Evolutionary conservation across 2,888 invertebrate genomes (phyloP).

Genomic region (Pycnomerus fuliginosus): DNA sequence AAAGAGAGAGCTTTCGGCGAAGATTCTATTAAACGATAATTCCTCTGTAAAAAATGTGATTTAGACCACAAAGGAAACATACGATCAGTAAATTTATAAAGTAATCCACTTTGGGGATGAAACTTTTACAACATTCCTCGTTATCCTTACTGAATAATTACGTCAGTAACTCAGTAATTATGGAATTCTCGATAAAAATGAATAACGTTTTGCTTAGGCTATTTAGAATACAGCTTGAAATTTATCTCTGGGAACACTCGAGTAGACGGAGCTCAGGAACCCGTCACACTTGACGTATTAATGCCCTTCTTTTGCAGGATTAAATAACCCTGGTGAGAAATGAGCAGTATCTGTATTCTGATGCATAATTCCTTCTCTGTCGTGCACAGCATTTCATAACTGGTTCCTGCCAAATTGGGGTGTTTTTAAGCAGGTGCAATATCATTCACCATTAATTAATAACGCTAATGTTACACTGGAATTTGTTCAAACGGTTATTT

Average conservation of each 20-base stretch:
- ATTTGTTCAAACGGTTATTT: background rate
- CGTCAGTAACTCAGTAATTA: conserved; percentile 20
- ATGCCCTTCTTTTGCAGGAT: conserved; percentile 33
- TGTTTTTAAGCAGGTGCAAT: background rate
- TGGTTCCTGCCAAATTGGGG: no score
- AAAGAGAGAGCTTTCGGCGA: conserved; percentile 21
- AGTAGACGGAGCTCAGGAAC: conserved; percentile 20
- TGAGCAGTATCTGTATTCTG: conserved; percentile 26
- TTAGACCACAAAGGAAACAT: conserved; percentile 22
- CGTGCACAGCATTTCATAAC: no score
- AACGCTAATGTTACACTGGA: no score
- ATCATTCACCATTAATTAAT: conserved; percentile 4
- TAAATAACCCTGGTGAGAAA: conserved; percentile 31
- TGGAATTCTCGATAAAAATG: conserved; percentile 6
- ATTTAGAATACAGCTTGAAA: conserved; percentile 27
- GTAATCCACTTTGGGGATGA: conserved; percentile 19
- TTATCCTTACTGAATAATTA: conserved; percentile 18
- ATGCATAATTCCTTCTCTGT: no score
- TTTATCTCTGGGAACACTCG: conserved; percentile 30
- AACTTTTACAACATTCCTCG: conserved; percentile 19
- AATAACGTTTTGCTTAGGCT: conserved; percentile 14
- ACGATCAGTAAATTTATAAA: conserved; percentile 21
- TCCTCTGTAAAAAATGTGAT: conserved; percentile 17
- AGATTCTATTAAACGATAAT: conserved; percentile 26
- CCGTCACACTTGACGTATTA: conserved; percentile 36